phyloP scores from a whole-genome alignment of 1,140 invertebrate species.

The Ceratosolen fusciceps region DNA sequence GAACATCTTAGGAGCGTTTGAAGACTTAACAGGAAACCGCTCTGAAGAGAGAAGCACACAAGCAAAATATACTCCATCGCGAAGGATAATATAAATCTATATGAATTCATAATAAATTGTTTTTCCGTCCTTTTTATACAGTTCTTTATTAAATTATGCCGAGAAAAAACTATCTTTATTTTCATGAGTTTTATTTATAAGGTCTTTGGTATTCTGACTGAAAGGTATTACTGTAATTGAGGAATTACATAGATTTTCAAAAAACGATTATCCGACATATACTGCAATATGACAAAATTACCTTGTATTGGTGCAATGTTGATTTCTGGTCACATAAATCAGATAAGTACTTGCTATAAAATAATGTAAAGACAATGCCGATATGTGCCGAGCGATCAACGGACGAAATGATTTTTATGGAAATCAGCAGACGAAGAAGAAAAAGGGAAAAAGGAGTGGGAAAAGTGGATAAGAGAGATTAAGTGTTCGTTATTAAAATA shows the following conservation, averaged over 20 bases:
- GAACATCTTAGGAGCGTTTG: constrained; percentile 11
- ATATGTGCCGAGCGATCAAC: too few species aligned
- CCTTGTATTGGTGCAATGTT: too few species aligned
- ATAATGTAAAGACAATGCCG: too few species aligned
- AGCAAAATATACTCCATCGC: constrained; percentile 31
- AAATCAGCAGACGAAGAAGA: not conserved
- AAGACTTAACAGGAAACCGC: constrained; percentile 15
- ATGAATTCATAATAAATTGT: constrained; percentile 30
- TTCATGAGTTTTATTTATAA: not conserved
- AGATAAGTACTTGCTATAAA: too few species aligned
- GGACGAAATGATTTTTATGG: not conserved
- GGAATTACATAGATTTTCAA: too few species aligned
- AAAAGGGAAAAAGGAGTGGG: not conserved
- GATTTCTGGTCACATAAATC: too few species aligned
- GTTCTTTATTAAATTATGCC: not conserved
- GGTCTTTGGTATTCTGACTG: too few species aligned
- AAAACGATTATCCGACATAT: too few species aligned
- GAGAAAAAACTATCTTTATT: not conserved
- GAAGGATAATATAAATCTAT: constrained; percentile 35
- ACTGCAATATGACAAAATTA: too few species aligned
- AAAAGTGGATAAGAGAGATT: not conserved
- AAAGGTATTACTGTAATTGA: too few species aligned
- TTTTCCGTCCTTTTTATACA: not conserved
- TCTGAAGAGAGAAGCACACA: constrained; percentile 14
- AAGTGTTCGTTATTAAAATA: not conserved